Conservation (phyloP, 1,140 invertebrate species). For the Heliothis virescens region DNA sequence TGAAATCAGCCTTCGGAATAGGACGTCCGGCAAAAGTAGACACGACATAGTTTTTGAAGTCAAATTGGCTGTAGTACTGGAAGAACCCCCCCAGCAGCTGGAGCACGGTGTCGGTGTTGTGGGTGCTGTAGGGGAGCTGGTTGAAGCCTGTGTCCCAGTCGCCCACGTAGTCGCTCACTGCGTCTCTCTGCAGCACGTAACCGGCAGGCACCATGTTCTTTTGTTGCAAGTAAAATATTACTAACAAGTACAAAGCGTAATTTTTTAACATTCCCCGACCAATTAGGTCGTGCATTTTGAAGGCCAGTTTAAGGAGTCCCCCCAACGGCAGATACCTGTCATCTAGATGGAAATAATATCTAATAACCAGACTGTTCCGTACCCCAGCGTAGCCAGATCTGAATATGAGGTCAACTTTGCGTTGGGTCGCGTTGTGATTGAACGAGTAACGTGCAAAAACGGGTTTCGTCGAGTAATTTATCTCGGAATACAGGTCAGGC, state of each 20-base stretch:
- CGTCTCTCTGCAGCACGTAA: conserved; percentile 5
- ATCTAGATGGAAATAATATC: background rate
- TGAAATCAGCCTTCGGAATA: background rate
- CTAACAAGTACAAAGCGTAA: background rate
- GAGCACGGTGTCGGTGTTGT: conserved; percentile 2
- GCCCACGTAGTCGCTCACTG: background rate
- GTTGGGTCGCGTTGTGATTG: background rate
- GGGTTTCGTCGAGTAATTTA: too few species aligned
- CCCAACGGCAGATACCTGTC: background rate
- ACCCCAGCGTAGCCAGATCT: background rate
- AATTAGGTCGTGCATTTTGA: background rate
- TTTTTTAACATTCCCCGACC: background rate
- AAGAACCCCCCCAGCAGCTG: conserved; percentile 39
- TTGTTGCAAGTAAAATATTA: conserved; percentile 31
- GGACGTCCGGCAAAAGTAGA: background rate
- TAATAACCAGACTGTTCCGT: background rate
- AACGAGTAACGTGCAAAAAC: background rate
- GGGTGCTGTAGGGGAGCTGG: background rate
- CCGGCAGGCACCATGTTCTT: conserved; percentile 1
- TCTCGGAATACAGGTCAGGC: background rate
- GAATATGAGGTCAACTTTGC: background rate
- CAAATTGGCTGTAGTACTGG: conserved; percentile 28
- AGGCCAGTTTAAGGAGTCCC: background rate
- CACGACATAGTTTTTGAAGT: conserved; percentile 18
- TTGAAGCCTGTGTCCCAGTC: conserved; percentile 5